These are phyloP conservation scores for Eulacestoma nigropectus DNA, from an alignment of 2,113 vertebrate genomes.

Conservation along the genomic window DNA sequence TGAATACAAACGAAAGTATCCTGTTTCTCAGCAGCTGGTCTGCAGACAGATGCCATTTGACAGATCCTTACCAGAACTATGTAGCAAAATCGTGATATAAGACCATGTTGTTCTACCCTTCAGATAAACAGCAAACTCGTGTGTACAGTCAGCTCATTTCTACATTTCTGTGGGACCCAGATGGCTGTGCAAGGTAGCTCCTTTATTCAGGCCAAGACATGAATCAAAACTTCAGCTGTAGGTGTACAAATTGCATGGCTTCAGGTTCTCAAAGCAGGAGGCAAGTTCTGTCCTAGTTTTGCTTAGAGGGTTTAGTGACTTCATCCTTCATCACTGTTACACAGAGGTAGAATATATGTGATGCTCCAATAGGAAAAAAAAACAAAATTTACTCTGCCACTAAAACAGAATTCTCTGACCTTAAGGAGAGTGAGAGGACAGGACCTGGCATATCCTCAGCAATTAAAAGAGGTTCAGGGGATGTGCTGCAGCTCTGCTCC, in stretches of 20 bases:
- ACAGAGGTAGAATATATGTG: not conserved
- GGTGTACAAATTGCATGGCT: not conserved
- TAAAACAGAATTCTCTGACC: not conserved
- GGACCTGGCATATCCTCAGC: not conserved
- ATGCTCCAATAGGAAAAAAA: not conserved
- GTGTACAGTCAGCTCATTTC: not conserved
- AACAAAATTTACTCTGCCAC: not conserved
- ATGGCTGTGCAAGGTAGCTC: not conserved
- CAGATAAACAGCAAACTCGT: not conserved
- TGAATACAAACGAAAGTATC: not conserved
- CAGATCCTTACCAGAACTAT: not conserved
- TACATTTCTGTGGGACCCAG: not conserved
- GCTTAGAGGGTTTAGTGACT: not conserved
- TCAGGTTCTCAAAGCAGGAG: not conserved
- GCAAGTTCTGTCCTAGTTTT: not conserved
- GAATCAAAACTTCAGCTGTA: not conserved
- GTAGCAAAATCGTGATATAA: not conserved
- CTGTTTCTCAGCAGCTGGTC: not conserved
- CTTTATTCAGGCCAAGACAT: not conserved
- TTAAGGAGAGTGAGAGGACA: not conserved
- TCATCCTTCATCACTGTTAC: not conserved
- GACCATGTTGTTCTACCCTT: rapidly evolving
- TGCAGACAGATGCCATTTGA: not conserved
- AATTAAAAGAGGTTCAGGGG: not conserved
- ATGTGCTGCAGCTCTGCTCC: not conserved